Evolutionary conservation across 2,113 vertebrate species (phyloP).

Genomic region (Nothobranchius furzeri): DNA sequence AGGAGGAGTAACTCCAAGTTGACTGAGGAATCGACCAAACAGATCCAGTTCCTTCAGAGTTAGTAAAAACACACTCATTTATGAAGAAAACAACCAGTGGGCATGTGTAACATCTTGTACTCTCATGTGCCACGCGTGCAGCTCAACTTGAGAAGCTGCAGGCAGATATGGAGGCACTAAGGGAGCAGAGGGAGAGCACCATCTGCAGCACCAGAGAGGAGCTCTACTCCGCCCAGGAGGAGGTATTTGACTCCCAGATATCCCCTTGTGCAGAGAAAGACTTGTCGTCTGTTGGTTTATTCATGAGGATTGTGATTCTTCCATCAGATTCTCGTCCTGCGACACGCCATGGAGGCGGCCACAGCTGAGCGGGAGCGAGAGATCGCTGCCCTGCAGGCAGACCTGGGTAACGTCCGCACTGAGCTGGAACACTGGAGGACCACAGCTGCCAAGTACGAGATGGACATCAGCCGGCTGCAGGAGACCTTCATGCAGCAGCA

Average conservation of each 20-base stretch:
- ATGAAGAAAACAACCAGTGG: background rate
- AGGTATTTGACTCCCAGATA: constrained; percentile 59
- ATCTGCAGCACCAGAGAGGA: constrained; percentile 87
- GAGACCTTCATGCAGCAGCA: constrained; percentile 85
- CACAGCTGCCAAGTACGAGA: constrained; percentile 87
- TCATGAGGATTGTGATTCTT: background rate
- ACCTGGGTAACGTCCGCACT: constrained; percentile 81
- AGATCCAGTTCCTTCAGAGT: constrained; percentile 97
- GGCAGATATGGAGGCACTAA: constrained; percentile 89
- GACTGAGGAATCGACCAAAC: constrained; percentile 93
- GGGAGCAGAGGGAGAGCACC: constrained; percentile 90
- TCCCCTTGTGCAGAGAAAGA: background rate
- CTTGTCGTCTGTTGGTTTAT: background rate
- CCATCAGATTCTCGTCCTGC: constrained; percentile 84
- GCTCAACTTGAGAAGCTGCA: constrained; percentile 85
- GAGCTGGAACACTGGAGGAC: constrained; percentile 90
- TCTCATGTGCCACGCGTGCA: constrained; percentile 23
- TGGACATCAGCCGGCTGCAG: constrained; percentile 87
- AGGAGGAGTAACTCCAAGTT: constrained; percentile 87
- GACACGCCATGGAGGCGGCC: constrained; percentile 85
- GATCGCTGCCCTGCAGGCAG: constrained; percentile 84
- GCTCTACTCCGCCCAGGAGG: constrained; percentile 89
- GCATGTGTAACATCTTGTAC: background rate
- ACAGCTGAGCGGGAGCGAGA: constrained; percentile 87
- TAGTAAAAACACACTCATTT: constrained; percentile 24